Percentiles rank a stretch among this genome's conserved stretches.
These are phyloP conservation scores for Drosophila stalkeri DNA, from an alignment of 2,888 invertebrate species.

Conservation along the genomic window DNA sequence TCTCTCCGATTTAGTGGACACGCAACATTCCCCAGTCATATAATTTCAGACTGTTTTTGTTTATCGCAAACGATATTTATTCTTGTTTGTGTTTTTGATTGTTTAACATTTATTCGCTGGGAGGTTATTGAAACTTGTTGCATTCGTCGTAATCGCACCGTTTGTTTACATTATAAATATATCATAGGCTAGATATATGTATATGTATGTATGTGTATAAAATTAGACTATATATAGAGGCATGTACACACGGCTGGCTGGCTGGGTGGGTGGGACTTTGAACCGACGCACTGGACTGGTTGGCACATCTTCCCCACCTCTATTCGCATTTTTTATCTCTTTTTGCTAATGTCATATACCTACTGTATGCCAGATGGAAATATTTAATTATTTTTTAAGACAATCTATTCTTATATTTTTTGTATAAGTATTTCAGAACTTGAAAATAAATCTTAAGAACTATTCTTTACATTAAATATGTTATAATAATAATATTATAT, in stretches of 20 bases:
- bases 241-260: constrained; percentile 20
- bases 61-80: constrained; percentile 48
- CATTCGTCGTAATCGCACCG: constrained; percentile 36
- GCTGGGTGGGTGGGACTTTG: constrained; percentile 46
- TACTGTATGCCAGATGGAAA: not conserved
- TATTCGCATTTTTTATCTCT: not conserved
- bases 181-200: constrained; percentile 46
- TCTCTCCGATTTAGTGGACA: constrained; percentile 15
- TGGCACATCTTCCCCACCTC: constrained; percentile 3
- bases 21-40: constrained; percentile 21
- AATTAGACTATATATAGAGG: constrained; percentile 32
- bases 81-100: constrained; percentile 13
- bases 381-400: not conserved
- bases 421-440: too few species aligned
- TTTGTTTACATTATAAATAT: constrained; percentile 69
- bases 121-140: constrained; percentile 80
- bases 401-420: not conserved
- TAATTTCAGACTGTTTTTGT: constrained; percentile 23
- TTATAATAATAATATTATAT: too few species aligned
- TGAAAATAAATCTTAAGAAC: too few species aligned
- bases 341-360: constrained; percentile 21
- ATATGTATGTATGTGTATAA: constrained; percentile 20
- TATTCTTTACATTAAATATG: too few species aligned
- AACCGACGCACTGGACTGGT: constrained; percentile 50
- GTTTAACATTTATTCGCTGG: constrained; percentile 31